Conservation (phyloP, 2,113 vertebrate species). For the Cyanoramphus novaezelandiae region DNA sequence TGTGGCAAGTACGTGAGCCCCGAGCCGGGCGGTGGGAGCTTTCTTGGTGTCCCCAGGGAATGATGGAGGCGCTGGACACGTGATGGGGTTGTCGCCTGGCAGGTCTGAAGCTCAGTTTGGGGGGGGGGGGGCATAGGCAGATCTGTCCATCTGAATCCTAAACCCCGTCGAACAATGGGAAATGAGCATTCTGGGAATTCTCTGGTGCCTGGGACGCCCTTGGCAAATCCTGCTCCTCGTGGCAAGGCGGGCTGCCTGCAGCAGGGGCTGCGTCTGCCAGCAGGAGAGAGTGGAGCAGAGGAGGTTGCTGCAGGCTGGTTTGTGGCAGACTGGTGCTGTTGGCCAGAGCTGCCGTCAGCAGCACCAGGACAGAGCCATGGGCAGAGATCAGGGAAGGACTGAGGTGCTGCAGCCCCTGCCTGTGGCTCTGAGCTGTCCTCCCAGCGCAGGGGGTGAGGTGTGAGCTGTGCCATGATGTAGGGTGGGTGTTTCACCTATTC, state of each 20-base stretch:
- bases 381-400: not conserved
- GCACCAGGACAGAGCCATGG: fast-evolving
- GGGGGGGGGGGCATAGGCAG: fast-evolving
- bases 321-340: not conserved
- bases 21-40: not conserved
- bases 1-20: conserved; percentile 86
- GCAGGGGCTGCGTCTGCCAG: not conserved
- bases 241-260: not conserved
- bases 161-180: not conserved
- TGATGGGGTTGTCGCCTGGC: not conserved
- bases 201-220: not conserved
- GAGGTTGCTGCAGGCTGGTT: not conserved
- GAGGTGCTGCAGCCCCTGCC: not conserved
- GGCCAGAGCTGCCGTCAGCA: not conserved
- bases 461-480: not conserved
- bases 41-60: fast-evolving
- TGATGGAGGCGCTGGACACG: fast-evolving
- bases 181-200: not conserved
- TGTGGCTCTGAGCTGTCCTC: not conserved
- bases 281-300: not conserved
- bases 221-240: not conserved
- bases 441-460: not conserved
- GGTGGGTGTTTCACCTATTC: not conserved
- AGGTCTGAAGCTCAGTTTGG: not conserved
- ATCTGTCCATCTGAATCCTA: not conserved